A percentile compares a stretch with the other conserved stretches of the same genome.
Evolutionary conservation across 2,888 invertebrate species (phyloP).

Genomic region (Acronicta aceris): DNA sequence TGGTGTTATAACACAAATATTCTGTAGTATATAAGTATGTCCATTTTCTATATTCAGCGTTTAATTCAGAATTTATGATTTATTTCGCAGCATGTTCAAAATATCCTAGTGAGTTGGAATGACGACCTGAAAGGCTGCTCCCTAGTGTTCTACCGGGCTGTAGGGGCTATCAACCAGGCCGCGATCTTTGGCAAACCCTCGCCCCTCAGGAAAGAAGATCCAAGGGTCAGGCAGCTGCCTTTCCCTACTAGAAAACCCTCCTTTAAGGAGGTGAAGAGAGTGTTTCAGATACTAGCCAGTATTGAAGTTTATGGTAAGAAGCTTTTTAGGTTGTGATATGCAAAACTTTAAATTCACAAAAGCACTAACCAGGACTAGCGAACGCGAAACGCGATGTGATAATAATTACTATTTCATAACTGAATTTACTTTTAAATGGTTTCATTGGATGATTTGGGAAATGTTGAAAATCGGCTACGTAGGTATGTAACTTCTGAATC

Average conservation of each 20-base stretch:
- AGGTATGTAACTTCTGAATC: no score
- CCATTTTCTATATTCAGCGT: neutral
- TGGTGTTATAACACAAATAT: neutral
- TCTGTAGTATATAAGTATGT: neutral
- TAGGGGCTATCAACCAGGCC: constrained; percentile 92
- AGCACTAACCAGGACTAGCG: no score
- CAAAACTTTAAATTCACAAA: neutral
- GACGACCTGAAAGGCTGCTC: constrained; percentile 91
- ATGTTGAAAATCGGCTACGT: no score
- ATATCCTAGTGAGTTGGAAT: constrained; percentile 92
- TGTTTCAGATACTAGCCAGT: constrained; percentile 91
- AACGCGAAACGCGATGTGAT: no score
- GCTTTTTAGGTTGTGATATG: neutral
- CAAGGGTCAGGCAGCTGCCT: constrained; percentile 92
- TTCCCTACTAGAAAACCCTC: constrained; percentile 95
- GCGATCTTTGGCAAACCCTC: constrained; percentile 94
- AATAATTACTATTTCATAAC: no score
- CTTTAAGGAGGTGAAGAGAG: constrained; percentile 93
- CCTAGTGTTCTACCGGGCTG: constrained; percentile 93
- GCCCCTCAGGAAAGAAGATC: constrained; percentile 90
- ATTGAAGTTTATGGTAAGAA: constrained; percentile 91
- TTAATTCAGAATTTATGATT: no score
- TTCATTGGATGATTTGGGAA: no score
- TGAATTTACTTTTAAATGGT: no score
- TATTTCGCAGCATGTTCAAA: constrained; percentile 92